Percentiles rank a stretch among this genome's conserved stretches.
Conservation (phyloP, 1,140 invertebrate species). For the Patella vulgata region DNA sequence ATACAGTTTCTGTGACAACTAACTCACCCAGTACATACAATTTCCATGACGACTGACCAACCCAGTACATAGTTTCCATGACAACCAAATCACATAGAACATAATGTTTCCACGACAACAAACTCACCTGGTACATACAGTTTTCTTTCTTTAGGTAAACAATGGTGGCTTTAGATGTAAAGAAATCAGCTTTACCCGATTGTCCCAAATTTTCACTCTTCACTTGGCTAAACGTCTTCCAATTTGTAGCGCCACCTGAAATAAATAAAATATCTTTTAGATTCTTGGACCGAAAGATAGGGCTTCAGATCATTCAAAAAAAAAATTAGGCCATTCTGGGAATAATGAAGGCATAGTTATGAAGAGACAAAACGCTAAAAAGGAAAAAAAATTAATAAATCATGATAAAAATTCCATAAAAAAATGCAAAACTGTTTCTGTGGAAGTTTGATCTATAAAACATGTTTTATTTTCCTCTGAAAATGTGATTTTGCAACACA, state of each 20-base stretch:
- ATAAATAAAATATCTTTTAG: constrained; percentile 5
- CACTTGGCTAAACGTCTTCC: constrained; percentile 79
- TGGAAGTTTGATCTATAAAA: no score
- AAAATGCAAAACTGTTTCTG: no score
- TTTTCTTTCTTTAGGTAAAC: constrained; percentile 81
- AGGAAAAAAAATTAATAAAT: no score
- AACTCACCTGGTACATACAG: constrained; percentile 75
- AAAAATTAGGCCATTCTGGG: not conserved
- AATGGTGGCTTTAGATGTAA: constrained; percentile 76
- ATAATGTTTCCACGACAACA: not conserved
- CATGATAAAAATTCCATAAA: no score
- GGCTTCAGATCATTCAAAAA: constrained; percentile 14
- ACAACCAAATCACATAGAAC: not conserved
- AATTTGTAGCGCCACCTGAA: constrained; percentile 54
- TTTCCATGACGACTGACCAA: no score
- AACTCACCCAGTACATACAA: no score
- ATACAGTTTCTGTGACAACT: no score
- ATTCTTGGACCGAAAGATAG: not conserved
- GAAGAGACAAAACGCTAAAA: no score
- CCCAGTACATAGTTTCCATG: no score
- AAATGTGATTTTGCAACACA: no score
- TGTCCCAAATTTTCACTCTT: constrained; percentile 70
- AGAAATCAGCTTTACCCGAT: constrained; percentile 82
- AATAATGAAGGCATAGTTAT: no score
- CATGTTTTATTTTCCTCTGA: no score